Evolutionary conservation across 2,797 vertebrate species (phyloP).

Genomic region (Spheniscus humboldti): DNA sequence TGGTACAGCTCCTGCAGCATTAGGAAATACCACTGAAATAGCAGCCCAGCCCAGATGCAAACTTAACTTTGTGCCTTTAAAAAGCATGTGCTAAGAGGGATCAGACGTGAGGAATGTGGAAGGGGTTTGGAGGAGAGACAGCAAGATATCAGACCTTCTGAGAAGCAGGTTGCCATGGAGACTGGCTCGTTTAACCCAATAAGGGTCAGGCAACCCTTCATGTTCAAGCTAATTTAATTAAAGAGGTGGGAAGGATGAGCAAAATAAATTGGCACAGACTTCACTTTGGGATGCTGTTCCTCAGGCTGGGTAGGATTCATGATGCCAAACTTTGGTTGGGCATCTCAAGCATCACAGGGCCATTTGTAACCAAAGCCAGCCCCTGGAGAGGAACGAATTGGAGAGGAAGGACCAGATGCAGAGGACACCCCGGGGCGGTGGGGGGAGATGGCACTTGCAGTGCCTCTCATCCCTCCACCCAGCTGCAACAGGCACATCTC

Average conservation of each 20-base stretch:
- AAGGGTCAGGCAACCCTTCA: conserved; percentile 27
- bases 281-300: background rate
- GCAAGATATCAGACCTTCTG: background rate
- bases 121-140: background rate
- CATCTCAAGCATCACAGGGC: background rate
- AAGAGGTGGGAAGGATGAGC: background rate
- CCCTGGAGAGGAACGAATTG: rapidly evolving
- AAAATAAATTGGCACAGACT: background rate
- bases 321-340: background rate
- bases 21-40: background rate
- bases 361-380: background rate
- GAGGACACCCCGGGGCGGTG: rapidly evolving
- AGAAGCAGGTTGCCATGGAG: conserved; percentile 33
- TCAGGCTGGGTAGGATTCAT: background rate
- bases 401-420: background rate
- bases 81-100: background rate
- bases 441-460: background rate
- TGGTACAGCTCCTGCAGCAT: background rate
- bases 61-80: background rate
- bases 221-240: conserved; percentile 24
- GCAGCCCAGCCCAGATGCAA: background rate
- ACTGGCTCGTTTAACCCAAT: conserved; percentile 36
- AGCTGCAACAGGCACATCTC: background rate
- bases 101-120: background rate
- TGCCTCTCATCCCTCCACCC: background rate